Conservation (phyloP, 92 coral and sea anemone genomes). For the Zoanthus sansibaricus region DNA sequence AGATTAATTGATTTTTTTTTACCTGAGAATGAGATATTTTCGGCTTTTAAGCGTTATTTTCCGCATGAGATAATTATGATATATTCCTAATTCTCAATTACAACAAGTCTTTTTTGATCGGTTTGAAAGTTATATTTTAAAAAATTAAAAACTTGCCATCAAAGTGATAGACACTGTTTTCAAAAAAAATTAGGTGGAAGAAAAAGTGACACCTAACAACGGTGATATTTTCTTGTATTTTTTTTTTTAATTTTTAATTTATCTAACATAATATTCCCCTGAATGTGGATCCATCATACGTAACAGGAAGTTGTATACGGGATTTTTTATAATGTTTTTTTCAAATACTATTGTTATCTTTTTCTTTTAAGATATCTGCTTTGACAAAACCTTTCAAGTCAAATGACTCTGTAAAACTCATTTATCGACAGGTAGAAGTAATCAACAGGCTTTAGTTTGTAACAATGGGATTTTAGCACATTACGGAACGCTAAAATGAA, state of each 20-base stretch:
- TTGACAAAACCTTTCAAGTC: background rate
- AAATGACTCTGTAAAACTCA: background rate
- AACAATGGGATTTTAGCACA: background rate
- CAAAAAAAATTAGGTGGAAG: no score
- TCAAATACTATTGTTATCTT: background rate
- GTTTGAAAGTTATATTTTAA: background rate
- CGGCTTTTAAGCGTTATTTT: background rate
- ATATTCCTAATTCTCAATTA: background rate
- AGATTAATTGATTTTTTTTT: background rate
- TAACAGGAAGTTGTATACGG: no score
- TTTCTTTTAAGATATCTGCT: background rate
- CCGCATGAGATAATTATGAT: background rate
- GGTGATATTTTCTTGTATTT: no score
- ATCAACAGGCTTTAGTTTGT: background rate
- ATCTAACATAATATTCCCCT: no score
- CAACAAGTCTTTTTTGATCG: background rate
- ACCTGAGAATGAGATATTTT: background rate
- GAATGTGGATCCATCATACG: no score
- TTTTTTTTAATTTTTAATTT: no score
- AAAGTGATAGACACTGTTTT: no score
- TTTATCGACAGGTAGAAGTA: background rate
- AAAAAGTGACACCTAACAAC: no score
- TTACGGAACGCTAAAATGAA: background rate
- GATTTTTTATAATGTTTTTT: no score
- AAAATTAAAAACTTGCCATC: background rate